Evolutionary conservation across 2,113 vertebrate genomes (phyloP).

Genomic region (Pagrus major): DNA sequence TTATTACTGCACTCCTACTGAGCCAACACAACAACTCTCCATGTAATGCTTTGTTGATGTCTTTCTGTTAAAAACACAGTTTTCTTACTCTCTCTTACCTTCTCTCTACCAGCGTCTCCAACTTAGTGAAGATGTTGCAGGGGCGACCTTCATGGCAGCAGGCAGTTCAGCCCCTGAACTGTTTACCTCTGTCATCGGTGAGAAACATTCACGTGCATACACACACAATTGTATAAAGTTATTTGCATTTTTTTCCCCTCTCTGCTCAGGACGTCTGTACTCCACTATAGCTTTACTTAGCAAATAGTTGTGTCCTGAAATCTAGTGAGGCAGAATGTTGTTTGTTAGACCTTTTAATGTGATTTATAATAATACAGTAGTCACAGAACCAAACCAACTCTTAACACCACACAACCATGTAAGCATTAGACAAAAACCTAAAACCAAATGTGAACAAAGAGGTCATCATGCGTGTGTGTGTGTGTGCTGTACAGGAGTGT

Average conservation of each 20-base stretch:
- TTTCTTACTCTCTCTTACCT: background rate
- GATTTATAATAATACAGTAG: too few relatives aligned
- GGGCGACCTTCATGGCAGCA: conserved; percentile 98
- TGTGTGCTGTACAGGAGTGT: conserved; percentile 89
- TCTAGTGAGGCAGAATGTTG: too few relatives aligned
- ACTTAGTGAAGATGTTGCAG: conserved; percentile 97
- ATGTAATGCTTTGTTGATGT: background rate
- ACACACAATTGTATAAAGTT: background rate
- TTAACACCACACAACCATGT: too few relatives aligned
- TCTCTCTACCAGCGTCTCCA: conserved; percentile 87
- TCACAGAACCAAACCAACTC: too few relatives aligned
- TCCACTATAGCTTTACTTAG: too few relatives aligned
- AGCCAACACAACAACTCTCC: background rate
- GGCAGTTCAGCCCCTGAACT: conserved; percentile 98
- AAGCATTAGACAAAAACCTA: background rate
- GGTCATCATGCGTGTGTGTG: background rate
- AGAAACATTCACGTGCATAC: conserved; percentile 38
- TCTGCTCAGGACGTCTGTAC: too few relatives aligned
- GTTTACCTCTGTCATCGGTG: conserved; percentile 99
- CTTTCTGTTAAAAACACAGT: background rate
- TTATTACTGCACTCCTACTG: background rate
- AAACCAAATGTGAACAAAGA: background rate
- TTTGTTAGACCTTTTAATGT: too few relatives aligned
- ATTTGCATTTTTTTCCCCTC: too few relatives aligned
- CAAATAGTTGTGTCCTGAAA: too few relatives aligned